phyloP scores from a whole-genome alignment of 2,888 invertebrate species.

The Callosobruchus maculatus region DNA sequence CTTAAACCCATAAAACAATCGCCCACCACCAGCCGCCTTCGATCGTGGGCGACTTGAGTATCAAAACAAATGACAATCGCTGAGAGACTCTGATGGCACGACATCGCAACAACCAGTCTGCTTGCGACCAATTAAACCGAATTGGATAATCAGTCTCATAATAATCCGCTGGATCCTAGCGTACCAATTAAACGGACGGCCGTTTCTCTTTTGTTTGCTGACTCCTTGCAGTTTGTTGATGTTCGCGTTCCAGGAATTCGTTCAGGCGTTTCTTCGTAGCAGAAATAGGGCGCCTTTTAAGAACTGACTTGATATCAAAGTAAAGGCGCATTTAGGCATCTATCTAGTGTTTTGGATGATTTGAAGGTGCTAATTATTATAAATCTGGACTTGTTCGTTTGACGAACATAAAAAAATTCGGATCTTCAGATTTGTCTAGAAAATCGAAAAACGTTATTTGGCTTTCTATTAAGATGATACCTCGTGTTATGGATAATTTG shows the following conservation, averaged over 20 bases:
- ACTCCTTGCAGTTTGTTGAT: not conserved
- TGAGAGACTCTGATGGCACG: not conserved
- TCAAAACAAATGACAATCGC: not conserved
- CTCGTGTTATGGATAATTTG: no score
- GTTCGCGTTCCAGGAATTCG: not conserved
- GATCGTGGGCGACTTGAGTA: not conserved
- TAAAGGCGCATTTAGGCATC: no score
- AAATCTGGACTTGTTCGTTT: no score
- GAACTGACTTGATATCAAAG: no score
- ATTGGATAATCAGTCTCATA: not conserved
- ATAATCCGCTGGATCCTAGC: not conserved
- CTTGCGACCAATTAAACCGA: not conserved
- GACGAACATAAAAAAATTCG: no score
- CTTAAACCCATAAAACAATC: not conserved
- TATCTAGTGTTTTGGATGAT: no score
- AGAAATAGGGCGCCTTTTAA: not conserved
- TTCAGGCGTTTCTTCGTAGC: not conserved
- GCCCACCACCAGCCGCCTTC: not conserved
- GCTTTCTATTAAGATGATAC: no score
- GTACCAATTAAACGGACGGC: not conserved
- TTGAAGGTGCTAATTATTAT: no score
- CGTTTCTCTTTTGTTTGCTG: not conserved
- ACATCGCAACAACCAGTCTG: not conserved
- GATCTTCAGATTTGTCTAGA: no score
- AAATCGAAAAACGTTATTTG: no score